phyloP scores from a whole-genome alignment of 2,113 vertebrate species.

The Rhinolophus ferrumequinum region DNA sequence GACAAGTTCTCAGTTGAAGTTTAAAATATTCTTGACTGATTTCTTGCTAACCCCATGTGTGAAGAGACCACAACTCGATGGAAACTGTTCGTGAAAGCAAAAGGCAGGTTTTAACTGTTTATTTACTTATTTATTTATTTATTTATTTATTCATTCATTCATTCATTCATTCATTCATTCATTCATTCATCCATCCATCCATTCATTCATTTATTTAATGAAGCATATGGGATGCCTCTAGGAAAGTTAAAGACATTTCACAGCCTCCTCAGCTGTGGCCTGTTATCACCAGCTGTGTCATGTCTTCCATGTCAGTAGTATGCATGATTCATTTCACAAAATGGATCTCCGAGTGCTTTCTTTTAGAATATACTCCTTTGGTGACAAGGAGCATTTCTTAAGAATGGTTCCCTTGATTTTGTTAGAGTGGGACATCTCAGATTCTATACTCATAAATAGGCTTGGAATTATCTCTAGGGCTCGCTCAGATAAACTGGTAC shows the following conservation, averaged over 20 bases:
- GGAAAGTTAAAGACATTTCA: constrained; percentile 32
- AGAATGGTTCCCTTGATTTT: not conserved
- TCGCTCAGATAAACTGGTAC: not conserved
- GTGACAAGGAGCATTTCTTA: constrained; percentile 23
- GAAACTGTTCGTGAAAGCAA: not conserved
- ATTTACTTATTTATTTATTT: not conserved
- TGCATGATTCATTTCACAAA: constrained; percentile 47
- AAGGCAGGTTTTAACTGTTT: constrained; percentile 25
- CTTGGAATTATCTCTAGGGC: not conserved
- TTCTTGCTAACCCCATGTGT: not conserved
- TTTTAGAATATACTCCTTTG: constrained; percentile 59
- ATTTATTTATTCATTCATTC: not conserved
- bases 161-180: too few species aligned
- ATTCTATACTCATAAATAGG: not conserved
- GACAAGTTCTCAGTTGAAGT: not conserved
- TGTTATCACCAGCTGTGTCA: constrained; percentile 63
- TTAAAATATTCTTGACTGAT: constrained; percentile 33
- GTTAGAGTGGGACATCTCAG: not conserved
- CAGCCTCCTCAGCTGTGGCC: not conserved
- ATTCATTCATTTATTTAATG: not conserved
- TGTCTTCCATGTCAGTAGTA: fast-evolving
- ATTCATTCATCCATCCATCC: constrained; percentile 7
- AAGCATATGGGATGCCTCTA: constrained; percentile 55
- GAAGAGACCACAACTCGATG: constrained; percentile 49
- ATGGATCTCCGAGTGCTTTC: constrained; percentile 50